These are phyloP conservation scores for Stichodactyla mertensii DNA, from an alignment of 64 coral and sea anemone genomes.

Conservation along the genomic window DNA sequence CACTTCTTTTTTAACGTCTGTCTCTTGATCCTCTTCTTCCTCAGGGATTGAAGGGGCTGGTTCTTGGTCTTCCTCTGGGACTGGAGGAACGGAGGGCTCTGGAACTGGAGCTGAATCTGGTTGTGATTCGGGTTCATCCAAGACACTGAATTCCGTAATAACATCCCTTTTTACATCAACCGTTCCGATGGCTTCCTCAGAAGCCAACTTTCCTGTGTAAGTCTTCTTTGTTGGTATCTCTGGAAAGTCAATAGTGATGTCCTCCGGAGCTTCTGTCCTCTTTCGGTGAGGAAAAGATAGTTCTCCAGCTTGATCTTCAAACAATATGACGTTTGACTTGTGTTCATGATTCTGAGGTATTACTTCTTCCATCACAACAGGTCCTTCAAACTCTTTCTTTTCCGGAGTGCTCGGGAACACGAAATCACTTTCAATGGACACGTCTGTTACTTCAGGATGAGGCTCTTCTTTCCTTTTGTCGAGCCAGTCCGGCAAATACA, in stretches of 20 bases:
- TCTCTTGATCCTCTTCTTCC: background rate
- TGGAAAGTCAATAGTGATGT: background rate
- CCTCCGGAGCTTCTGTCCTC: background rate
- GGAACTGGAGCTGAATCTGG: background rate
- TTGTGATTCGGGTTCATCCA: background rate
- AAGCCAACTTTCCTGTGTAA: background rate
- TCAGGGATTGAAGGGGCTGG: background rate
- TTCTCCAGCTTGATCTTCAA: background rate
- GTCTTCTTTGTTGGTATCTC: slow-evolving; percentile 21
- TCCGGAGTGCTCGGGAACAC: background rate
- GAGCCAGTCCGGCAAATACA: slow-evolving; percentile 4
- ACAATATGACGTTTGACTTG: background rate
- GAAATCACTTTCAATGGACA: background rate
- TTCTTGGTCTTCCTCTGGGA: background rate
- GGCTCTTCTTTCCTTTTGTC: background rate
- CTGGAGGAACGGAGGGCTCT: background rate
- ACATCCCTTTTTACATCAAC: slow-evolving; percentile 18
- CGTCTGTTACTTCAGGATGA: background rate
- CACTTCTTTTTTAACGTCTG: background rate
- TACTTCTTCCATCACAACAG: slow-evolving; percentile 4
- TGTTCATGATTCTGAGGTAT: background rate
- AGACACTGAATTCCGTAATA: slow-evolving; percentile 12
- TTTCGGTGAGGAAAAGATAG: background rate
- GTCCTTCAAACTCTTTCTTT: background rate
- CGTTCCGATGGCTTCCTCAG: background rate